phyloP scores from a whole-genome alignment of 2,113 vertebrate genomes.

The Rhabdornis inornatus region DNA sequence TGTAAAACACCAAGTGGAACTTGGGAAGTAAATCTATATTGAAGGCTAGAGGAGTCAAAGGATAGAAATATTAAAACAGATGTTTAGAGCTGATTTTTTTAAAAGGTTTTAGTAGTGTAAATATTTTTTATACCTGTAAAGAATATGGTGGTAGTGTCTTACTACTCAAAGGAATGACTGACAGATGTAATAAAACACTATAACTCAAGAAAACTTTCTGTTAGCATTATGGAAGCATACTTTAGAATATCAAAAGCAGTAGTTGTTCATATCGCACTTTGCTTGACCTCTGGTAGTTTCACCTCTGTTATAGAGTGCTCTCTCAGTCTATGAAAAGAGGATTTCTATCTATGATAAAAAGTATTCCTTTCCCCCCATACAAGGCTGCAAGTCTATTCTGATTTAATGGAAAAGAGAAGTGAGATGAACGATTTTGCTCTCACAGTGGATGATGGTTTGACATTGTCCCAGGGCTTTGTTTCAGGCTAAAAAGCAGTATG shows the following conservation, averaged over 20 bases:
- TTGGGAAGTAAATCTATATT: not conserved
- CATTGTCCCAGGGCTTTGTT: not conserved
- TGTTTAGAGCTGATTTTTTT: not conserved
- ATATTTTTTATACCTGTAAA: not conserved
- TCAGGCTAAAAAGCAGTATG: not conserved
- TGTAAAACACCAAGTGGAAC: not conserved
- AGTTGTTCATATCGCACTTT: not conserved
- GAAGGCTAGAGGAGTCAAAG: not conserved
- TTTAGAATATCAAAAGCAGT: not conserved
- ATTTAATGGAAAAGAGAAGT: not conserved
- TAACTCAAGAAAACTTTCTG: not conserved
- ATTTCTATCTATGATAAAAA: not conserved
- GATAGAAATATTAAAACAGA: not conserved
- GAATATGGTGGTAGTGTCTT: not conserved
- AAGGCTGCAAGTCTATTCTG: not conserved
- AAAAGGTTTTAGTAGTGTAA: not conserved
- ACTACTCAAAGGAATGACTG: not conserved
- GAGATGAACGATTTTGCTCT: not conserved
- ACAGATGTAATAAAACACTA: not conserved
- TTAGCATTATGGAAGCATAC: not conserved
- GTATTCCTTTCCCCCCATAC: not conserved
- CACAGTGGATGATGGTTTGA: not conserved
- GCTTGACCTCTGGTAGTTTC: not conserved
- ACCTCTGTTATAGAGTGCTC: not conserved
- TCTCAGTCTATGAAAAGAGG: not conserved